Evolutionary conservation across 1,140 invertebrate genomes (phyloP).

Genomic region (Macrocentrus cingulum): DNA sequence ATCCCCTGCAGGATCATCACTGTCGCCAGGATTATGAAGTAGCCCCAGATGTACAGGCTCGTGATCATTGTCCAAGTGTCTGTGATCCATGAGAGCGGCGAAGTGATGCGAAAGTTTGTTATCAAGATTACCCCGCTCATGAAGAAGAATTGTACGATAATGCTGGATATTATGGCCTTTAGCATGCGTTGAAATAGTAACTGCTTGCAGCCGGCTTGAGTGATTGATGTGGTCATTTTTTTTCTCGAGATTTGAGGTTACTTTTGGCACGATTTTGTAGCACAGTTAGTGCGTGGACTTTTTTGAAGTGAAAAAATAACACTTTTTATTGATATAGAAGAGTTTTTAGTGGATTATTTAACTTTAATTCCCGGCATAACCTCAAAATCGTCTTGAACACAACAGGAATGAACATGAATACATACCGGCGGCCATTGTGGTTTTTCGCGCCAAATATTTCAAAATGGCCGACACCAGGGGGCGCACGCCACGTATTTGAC

Average conservation of each 20-base stretch:
- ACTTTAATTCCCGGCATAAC: no score
- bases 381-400: no score
- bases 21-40: slow-evolving; percentile 58
- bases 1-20: slow-evolving; percentile 63
- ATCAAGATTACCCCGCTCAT: slow-evolving; percentile 60
- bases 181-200: slow-evolving; percentile 56
- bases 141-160: slow-evolving; percentile 58
- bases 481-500: no score
- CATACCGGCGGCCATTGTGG: no score
- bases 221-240: slow-evolving; percentile 27
- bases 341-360: no score
- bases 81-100: slow-evolving; percentile 59
- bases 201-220: slow-evolving; percentile 48
- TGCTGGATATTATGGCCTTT: slow-evolving; percentile 54
- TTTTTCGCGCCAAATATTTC: no score
- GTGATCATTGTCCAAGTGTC: slow-evolving; percentile 56
- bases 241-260: not conserved
- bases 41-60: slow-evolving; percentile 61
- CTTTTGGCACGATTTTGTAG: no score
- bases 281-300: no score
- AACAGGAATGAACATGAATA: no score
- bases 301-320: no score
- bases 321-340: no score
- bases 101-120: slow-evolving; percentile 59
- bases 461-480: no score